Evolutionary conservation across 37 sponge, comb jelly and placozoan genomes (phyloP).

Genomic region (Aplysina aerophoba): DNA sequence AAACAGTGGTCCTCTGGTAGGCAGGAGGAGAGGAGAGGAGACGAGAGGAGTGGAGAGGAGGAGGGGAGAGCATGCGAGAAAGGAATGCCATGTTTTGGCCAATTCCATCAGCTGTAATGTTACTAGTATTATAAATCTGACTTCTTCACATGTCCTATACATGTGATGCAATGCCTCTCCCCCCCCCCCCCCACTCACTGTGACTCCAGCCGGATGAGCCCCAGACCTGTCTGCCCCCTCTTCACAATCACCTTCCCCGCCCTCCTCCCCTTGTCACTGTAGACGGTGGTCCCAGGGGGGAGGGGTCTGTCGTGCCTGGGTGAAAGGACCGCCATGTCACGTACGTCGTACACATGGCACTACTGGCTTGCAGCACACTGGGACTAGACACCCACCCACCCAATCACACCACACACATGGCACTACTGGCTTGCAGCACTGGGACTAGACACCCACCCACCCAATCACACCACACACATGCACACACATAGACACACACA

Average conservation of each 20-base stretch:
- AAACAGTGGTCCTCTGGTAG: slow-evolving; percentile 18
- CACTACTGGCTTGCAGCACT: too few species aligned
- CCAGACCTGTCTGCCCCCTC: slow-evolving; percentile 50
- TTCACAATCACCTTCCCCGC: slow-evolving; percentile 48
- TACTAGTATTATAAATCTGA: too few species aligned
- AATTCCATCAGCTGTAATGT: too few species aligned
- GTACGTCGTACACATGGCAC: too few species aligned
- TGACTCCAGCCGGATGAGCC: slow-evolving; percentile 31
- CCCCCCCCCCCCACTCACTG: slow-evolving; percentile 28
- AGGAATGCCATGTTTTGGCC: too few species aligned
- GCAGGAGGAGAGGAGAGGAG: neutral
- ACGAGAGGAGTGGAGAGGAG: too few species aligned
- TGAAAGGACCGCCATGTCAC: too few species aligned
- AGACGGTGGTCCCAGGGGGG: slow-evolving; percentile 15
- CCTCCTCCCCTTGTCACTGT: slow-evolving; percentile 36
- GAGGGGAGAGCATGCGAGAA: too few species aligned
- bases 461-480: neutral
- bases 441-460: neutral
- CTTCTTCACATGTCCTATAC: too few species aligned
- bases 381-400: too few species aligned
- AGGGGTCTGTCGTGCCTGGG: neutral
- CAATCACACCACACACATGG: neutral
- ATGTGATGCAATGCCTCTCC: too few species aligned
- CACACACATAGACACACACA: neutral
- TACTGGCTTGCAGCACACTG: too few species aligned